Percentiles rank a stretch among this genome's conserved stretches.
phyloP scores from a whole-genome alignment of 2,797 vertebrate genomes.

The Pseudochirops corinnae region DNA sequence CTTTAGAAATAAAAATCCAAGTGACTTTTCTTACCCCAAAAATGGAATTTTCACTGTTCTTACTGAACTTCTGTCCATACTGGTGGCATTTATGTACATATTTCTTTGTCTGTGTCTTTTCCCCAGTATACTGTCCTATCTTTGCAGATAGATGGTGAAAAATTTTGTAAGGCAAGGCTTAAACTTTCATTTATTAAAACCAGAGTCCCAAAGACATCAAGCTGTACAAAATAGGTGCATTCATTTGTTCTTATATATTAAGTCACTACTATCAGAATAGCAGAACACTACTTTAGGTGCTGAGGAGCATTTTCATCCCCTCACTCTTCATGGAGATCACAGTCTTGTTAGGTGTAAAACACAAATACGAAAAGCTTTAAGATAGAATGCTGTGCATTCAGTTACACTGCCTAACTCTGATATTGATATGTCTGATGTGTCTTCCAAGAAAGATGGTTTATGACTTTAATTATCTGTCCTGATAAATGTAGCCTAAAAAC shows the following conservation, averaged over 20 bases:
- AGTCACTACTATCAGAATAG: neutral
- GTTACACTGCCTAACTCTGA: neutral
- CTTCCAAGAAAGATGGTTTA: neutral
- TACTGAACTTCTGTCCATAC: neutral
- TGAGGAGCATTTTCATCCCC: neutral
- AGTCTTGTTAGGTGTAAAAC: neutral
- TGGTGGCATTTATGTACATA: neutral
- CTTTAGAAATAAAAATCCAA: neutral
- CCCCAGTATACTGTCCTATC: neutral
- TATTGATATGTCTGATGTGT: neutral
- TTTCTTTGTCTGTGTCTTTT: neutral
- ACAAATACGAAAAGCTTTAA: neutral
- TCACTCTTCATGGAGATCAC: neutral
- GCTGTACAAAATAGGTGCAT: neutral
- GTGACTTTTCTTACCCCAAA: neutral
- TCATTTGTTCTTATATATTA: neutral
- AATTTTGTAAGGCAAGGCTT: neutral
- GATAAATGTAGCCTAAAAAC: neutral
- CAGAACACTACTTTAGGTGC: neutral
- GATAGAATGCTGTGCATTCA: neutral
- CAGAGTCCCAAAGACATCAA: neutral
- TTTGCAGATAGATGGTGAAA: neutral
- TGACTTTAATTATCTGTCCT: neutral
- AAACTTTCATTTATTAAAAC: neutral
- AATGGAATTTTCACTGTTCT: neutral